Base-by-base conservation (phyloP, 1,140 invertebrate species). In the Bombyx mandarina region DNA sequence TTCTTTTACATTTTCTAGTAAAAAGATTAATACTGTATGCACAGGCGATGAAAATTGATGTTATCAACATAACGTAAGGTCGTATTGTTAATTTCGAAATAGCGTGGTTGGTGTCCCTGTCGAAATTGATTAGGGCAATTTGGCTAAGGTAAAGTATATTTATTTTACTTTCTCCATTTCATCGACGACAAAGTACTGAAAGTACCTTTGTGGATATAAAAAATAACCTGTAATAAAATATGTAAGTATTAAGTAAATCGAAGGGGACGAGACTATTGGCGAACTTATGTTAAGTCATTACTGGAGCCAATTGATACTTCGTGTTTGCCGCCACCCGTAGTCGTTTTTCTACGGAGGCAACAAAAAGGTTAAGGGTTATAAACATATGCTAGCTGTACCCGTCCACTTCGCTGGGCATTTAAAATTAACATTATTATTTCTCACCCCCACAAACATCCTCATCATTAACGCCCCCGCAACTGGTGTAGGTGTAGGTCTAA, bases 91-190 rank as follows among this genome's bases (percentile, higher is more conserved):
- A 79, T 79, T 75, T 71, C 65, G 59, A 71, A 67, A 79, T 79
- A 53, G 77, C 77, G 77, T 77, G 77, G 73, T 66, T n/a, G 26
- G 26, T 12, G 7, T 22, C 66, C 66, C 56, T 60, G 54, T 47
- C 55, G 62, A 66, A 73, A 76, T 70, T 73, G 71, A 77, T 77
- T 74, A 63, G 57, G 62, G 68, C 65, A 73, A 79, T 75, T 79
- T 73, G 7, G 48, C 7, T 49, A 35, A 7, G 18, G 59, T 69
- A 64, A 67, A 75, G 67, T 72, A 70, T 74, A 71, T 73, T 71
- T 67, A 70, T 70, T 67, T 72, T 65, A 52, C 46, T 67, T 69
- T 63, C 54, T 52, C 61, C 57, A 46, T 58, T 52, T 44, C 51
- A 48, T 53, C 51, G 57, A 35, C 26, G 26, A 35, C 26, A 35